These are phyloP conservation scores for Troides helena DNA, from an alignment of 2,888 invertebrate species.

Conservation along the genomic window DNA sequence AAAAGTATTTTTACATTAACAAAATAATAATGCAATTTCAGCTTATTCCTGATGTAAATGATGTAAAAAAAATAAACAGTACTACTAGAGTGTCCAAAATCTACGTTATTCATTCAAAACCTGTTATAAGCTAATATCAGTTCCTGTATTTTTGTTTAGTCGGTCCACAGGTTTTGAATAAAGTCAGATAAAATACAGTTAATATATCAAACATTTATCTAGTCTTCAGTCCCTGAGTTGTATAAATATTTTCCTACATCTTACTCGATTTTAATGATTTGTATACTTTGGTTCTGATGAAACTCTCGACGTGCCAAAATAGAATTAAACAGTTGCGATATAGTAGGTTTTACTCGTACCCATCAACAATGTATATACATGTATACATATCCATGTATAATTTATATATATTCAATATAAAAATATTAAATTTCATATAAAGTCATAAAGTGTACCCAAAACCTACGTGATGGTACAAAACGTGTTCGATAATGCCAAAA, in stretches of 20 bases:
- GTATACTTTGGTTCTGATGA: constrained; percentile 81
- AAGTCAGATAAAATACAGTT: constrained; percentile 78
- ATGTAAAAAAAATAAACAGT: constrained; percentile 44
- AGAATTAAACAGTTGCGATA: constrained; percentile 80
- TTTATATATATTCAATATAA: constrained; percentile 81
- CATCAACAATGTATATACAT: constrained; percentile 80
- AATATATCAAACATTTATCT: constrained; percentile 80
- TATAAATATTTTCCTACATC: constrained; percentile 80
- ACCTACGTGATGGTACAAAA: constrained; percentile 80
- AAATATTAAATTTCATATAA: constrained; percentile 81
- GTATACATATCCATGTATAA: constrained; percentile 80
- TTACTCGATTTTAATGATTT: constrained; percentile 79
- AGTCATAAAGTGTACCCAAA: constrained; percentile 81
- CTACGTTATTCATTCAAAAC: constrained; percentile 77
- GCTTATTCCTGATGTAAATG: constrained; percentile 47
- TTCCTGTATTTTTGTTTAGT: constrained; percentile 69
- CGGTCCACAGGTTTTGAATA: constrained; percentile 77
- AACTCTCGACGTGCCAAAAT: constrained; percentile 79
- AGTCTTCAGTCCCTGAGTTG: constrained; percentile 80
- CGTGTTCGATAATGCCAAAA: constrained; percentile 72
- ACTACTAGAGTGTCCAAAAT: constrained; percentile 51
- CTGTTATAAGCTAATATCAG: constrained; percentile 71
- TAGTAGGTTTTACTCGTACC: constrained; percentile 77
- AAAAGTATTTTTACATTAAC: constrained; percentile 37
- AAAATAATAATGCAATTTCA: constrained; percentile 46